A percentile compares a stretch with the other conserved stretches of the same genome.
phyloP scores from a whole-genome alignment of 1,140 invertebrate genomes.

The Calephelis virginiensis region DNA sequence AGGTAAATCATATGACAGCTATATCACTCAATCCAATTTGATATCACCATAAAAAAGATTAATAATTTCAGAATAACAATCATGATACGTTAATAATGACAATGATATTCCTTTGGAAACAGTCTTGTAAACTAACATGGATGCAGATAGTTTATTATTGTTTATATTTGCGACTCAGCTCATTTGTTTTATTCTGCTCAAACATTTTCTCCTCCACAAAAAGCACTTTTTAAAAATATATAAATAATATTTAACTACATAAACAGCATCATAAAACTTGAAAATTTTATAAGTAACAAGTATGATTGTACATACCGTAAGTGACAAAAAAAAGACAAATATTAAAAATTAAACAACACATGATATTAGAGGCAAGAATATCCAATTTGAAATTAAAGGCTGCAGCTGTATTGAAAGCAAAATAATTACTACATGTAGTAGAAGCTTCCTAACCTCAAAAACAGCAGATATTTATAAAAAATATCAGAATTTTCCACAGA shows the following conservation, averaged over 20 bases:
- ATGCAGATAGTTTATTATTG: too few species aligned
- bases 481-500: background rate
- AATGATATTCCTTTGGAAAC: too few species aligned
- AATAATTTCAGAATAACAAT: too few species aligned
- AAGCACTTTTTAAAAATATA: background rate
- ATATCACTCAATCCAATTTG: too few species aligned
- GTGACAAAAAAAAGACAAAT: background rate
- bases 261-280: background rate
- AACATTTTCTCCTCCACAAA: background rate
- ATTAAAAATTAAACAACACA: background rate
- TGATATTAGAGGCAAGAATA: background rate
- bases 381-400: background rate
- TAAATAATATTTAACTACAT: background rate
- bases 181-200: too few species aligned
- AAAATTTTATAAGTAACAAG: background rate
- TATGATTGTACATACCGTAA: background rate
- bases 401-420: background rate
- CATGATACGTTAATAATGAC: too few species aligned
- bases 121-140: too few species aligned
- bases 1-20: too few species aligned
- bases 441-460: slow-evolving; percentile 1
- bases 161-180: too few species aligned
- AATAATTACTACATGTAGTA: background rate
- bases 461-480: background rate
- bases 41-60: too few species aligned